Percentiles rank a stretch among this genome's conserved stretches.
phyloP scores from a whole-genome alignment of 2,113 vertebrate genomes.

The Tinamus guttatus region DNA sequence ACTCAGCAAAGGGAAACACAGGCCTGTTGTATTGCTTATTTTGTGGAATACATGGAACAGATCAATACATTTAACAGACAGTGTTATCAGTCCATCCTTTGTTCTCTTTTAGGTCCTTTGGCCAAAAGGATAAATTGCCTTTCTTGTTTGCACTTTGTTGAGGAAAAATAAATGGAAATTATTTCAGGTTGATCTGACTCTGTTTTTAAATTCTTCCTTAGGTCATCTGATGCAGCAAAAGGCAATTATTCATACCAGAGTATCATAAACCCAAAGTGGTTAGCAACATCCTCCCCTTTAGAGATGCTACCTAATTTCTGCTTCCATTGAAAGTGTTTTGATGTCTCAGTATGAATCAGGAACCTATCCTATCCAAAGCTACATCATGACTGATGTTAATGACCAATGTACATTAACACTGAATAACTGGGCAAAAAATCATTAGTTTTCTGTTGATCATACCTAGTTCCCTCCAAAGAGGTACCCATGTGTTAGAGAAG shows the following conservation, averaged over 20 bases:
- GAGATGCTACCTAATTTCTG: neutral
- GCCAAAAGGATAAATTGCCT: neutral
- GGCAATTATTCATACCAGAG: neutral
- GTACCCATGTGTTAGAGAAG: neutral
- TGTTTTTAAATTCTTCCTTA: neutral
- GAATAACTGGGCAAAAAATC: neutral
- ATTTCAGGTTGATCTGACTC: neutral
- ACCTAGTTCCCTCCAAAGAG: slow-evolving; percentile 22
- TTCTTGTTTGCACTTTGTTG: neutral
- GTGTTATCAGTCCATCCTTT: neutral
- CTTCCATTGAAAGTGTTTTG: neutral
- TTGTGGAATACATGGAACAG: neutral
- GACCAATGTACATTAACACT: neutral
- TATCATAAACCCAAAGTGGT: neutral
- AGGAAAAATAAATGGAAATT: neutral
- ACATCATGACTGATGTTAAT: neutral
- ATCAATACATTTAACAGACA: neutral
- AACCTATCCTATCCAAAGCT: neutral
- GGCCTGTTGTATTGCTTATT: neutral
- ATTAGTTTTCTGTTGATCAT: slow-evolving; percentile 12
- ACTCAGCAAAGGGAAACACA: neutral
- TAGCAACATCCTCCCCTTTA: neutral
- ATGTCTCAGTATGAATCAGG: neutral
- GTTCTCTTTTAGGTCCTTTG: neutral
- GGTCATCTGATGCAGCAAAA: neutral